Base-by-base conservation (phyloP, 2,797 vertebrate genomes). In the Coregonus ussuriensis region DNA sequence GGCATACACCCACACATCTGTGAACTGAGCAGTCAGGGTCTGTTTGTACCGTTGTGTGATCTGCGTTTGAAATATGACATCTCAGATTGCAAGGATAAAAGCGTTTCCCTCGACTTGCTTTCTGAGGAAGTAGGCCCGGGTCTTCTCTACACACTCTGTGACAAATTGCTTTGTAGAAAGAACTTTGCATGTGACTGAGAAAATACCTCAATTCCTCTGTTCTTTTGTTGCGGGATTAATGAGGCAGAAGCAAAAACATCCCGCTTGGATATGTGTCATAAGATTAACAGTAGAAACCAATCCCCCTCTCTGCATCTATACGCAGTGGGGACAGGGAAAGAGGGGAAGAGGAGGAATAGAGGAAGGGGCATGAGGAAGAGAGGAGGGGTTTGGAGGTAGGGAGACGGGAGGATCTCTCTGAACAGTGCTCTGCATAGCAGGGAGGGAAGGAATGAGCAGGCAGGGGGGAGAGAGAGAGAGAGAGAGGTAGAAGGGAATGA, bases 151-250 rank as follows among this genome's bases (percentile, higher is more conserved):
- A 6, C 53, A 56, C 53, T 47, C 31, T 33, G 41, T 33, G 41
- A 56, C 15, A 56, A 56, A 56, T 18, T n/a, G 31, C 65, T 41
- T 69, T 69, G 16, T 35, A 65, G 62, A 29, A 29, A 65, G 25
- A 16, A 1, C 7, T 37, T 14, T 35, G 41, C 9, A 68, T 68
- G 4, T 68, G 63, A 62, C 59, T 6, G 62, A 21, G 31, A 4
- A 65, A 65, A 65, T 29, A 47, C 9, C 41, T 25, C 9, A 14
- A 65, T 25, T 69, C 3, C 3, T 3, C 13, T 9, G 41, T 47
- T 35, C 83, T 86, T 88, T 84, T 88, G 83, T 83, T 77, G 77
- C 29, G 76, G 82, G 84, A 91, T 91, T 89, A 85, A 81, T 81
- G 70, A 25, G 25, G 77, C 82, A 73, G 79, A 83, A 72, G 79